Evolutionary conservation across 2,888 invertebrate genomes (phyloP), one percentile per base, ranked within the genome.

Genomic region (Bedellia somnulentella): DNA sequence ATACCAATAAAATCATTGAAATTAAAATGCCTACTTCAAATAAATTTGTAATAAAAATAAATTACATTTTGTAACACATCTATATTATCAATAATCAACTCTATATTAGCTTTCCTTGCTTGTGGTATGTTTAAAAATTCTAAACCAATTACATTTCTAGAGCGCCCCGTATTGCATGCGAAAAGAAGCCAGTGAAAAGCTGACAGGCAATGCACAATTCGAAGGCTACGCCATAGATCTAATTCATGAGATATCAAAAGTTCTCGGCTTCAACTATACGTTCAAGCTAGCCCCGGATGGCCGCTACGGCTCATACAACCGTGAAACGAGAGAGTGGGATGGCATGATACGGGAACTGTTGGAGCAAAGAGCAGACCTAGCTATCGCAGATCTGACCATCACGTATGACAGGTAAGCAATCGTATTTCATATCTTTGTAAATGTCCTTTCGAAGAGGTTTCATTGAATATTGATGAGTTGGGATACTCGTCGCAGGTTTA

Each of bases 111-210:
- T n/a, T n/a, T n/a, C n/a, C n/a, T n/a, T n/a, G n/a, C n/a, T n/a
- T n/a, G n/a, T n/a, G n/a, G n/a, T n/a, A n/a, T n/a, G n/a, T n/a
- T n/a, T n/a, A n/a, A n/a, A n/a, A n/a, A n/a, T n/a, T n/a, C n/a
- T n/a, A n/a, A n/a, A n/a, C 9, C 18, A 18, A 18, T 6, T 18
- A 5, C 9, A 6, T 18, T 9, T 18, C 18, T 61, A 97, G 94
- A 96, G 95, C 61, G 83, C 91, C 30, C 98, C 98, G 2, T 99
- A 98, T 61, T 90, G 93, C 47, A 97, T 97, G 94, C 77, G 89
- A 40, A 94, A 89, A 62, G 87, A 89, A 51, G 89, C 91, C 4
- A 87, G 88, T 45, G 86, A 87, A 45, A 86, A 87, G 37, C 75
- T 94, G 29, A 82, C 82, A 4, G 95, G 94, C 22, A 95, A 95